Percentiles rank a stretch among this genome's conserved stretches.
Conservation (phyloP, 2,888 invertebrate genomes). For the Troides oblongomaculatus region DNA sequence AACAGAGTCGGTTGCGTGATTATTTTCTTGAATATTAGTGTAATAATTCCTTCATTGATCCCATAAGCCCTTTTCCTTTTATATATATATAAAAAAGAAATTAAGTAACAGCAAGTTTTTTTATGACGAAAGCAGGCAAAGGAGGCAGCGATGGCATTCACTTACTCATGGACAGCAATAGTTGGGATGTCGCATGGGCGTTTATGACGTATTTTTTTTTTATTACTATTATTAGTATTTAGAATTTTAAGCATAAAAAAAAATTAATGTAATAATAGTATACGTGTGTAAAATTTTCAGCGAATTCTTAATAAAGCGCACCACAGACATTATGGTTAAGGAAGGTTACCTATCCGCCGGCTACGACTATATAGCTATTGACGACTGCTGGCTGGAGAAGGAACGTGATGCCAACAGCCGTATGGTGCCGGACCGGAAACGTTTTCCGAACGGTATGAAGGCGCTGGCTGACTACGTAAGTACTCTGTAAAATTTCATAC, state of each 20-base stretch:
- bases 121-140: too few relatives aligned
- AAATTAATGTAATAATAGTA: neutral
- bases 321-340: conserved; percentile 81
- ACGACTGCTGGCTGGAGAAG: conserved; percentile 88
- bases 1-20: neutral
- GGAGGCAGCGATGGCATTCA: too few relatives aligned
- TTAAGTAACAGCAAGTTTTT: too few relatives aligned
- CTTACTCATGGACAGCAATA: too few relatives aligned
- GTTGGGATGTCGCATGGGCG: too few relatives aligned
- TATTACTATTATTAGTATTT: too few relatives aligned
- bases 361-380: conserved; percentile 86
- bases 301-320: conserved; percentile 81
- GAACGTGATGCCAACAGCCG: conserved; percentile 79
- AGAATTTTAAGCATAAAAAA: too few relatives aligned
- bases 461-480: conserved; percentile 86
- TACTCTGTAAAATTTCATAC: conserved; percentile 10
- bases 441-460: conserved; percentile 88
- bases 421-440: conserved; percentile 82
- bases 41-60: neutral
- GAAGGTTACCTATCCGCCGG: conserved; percentile 86
- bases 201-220: too few relatives aligned
- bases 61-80: neutral
- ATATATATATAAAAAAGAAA: neutral
- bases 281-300: conserved; percentile 54
- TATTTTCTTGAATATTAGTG: neutral